Percentiles rank a stretch among this genome's conserved stretches.
phyloP scores from a whole-genome alignment of 2,113 vertebrate genomes.

The Mesocricetus auratus region DNA sequence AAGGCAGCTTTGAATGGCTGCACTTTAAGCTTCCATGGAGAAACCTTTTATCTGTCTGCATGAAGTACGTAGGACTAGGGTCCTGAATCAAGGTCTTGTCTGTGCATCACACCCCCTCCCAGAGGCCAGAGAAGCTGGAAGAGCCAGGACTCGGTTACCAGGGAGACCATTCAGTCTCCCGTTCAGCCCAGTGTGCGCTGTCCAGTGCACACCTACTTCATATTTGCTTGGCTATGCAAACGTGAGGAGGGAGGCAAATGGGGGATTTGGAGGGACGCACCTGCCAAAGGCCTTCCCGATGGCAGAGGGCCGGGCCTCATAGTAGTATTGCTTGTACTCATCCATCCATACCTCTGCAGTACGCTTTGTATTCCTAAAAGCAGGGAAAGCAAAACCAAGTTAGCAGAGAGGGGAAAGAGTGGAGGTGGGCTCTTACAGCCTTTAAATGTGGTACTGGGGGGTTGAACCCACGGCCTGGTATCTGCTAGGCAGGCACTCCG shows the following conservation, averaged over 20 bases:
- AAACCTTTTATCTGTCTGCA: background rate
- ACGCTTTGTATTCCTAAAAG: conserved; percentile 95
- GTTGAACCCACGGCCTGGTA: background rate
- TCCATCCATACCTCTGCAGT: conserved; percentile 99
- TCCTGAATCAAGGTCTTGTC: background rate
- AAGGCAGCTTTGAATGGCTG: background rate
- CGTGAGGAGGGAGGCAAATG: background rate
- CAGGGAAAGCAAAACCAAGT: conserved; percentile 35
- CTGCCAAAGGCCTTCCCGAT: conserved; percentile 97
- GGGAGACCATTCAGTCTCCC: background rate
- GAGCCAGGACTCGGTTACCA: background rate
- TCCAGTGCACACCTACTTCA: fast-evolving
- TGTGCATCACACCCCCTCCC: background rate
- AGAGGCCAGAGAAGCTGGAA: background rate
- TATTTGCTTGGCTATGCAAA: background rate
- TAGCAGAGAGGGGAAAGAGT: background rate
- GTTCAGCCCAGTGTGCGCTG: background rate
- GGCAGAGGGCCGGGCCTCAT: conserved; percentile 96
- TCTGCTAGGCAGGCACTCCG: background rate
- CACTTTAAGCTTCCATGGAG: fast-evolving
- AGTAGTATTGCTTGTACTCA: conserved; percentile 98
- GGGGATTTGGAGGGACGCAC: conserved; percentile 83
- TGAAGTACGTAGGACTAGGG: fast-evolving
- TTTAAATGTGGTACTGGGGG: background rate
- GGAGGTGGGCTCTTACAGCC: background rate